Evolutionary conservation across 2,113 vertebrate species (phyloP).

Genomic region (Sylvia atricapilla): DNA sequence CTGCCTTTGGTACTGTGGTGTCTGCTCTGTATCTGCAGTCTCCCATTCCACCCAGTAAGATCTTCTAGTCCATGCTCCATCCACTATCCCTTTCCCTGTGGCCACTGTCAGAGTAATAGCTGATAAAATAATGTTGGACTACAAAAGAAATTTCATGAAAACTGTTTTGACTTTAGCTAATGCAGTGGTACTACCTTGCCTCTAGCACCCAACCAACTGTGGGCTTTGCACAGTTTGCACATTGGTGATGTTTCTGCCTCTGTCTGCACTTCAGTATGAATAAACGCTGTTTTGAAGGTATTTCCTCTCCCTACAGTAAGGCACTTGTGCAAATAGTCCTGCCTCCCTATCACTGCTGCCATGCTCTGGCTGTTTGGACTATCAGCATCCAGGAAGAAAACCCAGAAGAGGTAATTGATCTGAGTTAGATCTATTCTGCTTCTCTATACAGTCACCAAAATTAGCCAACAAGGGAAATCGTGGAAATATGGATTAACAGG

Average conservation of each 20-base stretch:
- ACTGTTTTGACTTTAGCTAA: background rate
- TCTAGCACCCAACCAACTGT: background rate
- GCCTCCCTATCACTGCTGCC: background rate
- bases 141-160: background rate
- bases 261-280: background rate
- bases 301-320: background rate
- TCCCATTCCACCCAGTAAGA: background rate
- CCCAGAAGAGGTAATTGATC: background rate
- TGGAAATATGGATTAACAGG: background rate
- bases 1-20: background rate
- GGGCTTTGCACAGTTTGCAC: background rate
- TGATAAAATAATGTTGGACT: background rate
- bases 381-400: background rate
- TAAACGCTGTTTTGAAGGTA: background rate
- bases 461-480: background rate
- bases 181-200: background rate
- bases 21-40: background rate
- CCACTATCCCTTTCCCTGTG: background rate
- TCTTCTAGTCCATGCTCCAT: background rate
- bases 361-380: background rate
- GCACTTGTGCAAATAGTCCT: background rate
- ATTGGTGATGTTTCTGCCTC: background rate
- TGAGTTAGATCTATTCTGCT: background rate
- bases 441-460: background rate
- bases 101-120: background rate